phyloP scores from a whole-genome alignment of 2,797 vertebrate species.

The Benthosema pterotum region DNA sequence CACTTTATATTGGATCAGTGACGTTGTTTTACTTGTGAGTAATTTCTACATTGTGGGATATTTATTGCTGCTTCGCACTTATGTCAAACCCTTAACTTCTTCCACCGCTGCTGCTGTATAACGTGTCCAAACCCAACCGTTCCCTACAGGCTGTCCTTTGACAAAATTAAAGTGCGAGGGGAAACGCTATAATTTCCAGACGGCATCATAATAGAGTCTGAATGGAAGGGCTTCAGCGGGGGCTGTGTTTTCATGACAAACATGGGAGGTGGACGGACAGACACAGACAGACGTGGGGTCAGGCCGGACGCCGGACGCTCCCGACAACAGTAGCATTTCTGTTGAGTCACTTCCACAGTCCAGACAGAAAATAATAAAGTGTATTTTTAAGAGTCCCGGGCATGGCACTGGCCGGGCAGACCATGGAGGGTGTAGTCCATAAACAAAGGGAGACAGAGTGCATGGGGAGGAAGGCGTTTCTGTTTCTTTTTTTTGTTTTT shows the following conservation, averaged over 20 bases:
- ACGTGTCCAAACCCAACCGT: too few species aligned
- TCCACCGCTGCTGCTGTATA: too few species aligned
- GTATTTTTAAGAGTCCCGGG: slow-evolving; percentile 59
- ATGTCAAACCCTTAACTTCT: too few species aligned
- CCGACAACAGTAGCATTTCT: slow-evolving; percentile 22
- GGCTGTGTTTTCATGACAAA: slow-evolving; percentile 58
- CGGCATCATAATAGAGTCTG: slow-evolving; percentile 45
- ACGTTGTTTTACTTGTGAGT: too few species aligned
- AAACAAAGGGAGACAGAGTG: slow-evolving; percentile 61
- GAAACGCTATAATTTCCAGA: slow-evolving; percentile 56
- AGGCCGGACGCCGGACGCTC: slow-evolving; percentile 2
- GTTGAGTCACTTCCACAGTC: slow-evolving; percentile 66
- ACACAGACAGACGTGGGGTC: slow-evolving; percentile 21
- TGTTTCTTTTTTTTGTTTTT: too few species aligned
- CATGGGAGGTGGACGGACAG: slow-evolving; percentile 38
- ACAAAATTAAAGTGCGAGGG: slow-evolving; percentile 58
- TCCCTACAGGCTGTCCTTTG: slow-evolving; percentile 44
- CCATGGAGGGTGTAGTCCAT: slow-evolving; percentile 59
- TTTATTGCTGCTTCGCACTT: too few species aligned
- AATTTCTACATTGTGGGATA: too few species aligned
- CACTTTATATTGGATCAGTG: too few species aligned
- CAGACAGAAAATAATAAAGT: slow-evolving; percentile 65
- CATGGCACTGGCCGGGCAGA: slow-evolving; percentile 8
- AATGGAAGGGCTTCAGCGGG: slow-evolving; percentile 20
- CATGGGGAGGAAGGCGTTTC: slow-evolving; percentile 32